Evolutionary conservation across 2,113 vertebrate genomes (phyloP), one percentile per base, ranked within the genome.

Genomic region (Phyllostomus discolor): DNA sequence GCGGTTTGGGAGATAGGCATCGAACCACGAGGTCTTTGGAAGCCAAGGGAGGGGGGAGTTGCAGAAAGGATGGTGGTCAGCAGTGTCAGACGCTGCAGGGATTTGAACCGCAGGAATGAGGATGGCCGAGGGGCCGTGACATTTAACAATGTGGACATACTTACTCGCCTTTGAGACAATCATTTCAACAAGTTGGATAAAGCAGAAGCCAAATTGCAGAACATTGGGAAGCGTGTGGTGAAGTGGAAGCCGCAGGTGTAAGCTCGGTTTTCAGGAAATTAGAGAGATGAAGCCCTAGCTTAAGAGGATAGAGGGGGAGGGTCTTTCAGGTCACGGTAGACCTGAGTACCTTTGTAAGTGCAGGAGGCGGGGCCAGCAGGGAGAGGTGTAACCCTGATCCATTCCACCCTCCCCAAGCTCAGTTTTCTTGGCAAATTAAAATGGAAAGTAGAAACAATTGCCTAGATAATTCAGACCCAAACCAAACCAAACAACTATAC

Each of bases 381-480:
- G 20, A 64, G 69, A 90, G 41, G 48, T 62, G 3, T 87, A 70
- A 91, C 67, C 26, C 24, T 86, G 41, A 83, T 38, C 50, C 50
- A 62, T 46, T 73, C 10, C 19, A 28, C 43, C 79, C 62, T 46
- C 57, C 10, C 28, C 35, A 69, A 86, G 17, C 35, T 94, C 57
- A 66, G 28, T 84, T 92, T 95, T 81, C 81, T 86, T 69, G 35
- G 88, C 75, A 91, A 95, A 84, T 86, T 93, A 91, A 95, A 90
- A 54, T 64, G 15, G 82, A 94, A 97, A 95, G 54, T 26, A 91
- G 59, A 91, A 90, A 94, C 12, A 28, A 73, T 22, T 85, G 17
- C 16, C 57, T 15, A 14, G 66, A 79, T 90, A 52, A 94, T 89
- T 94, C 76, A 90, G 59, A 38, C 28, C n/a, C 59, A 95, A 96